Evolutionary conservation across 2,888 invertebrate species (phyloP).

Genomic region (Cephus pulcher): DNA sequence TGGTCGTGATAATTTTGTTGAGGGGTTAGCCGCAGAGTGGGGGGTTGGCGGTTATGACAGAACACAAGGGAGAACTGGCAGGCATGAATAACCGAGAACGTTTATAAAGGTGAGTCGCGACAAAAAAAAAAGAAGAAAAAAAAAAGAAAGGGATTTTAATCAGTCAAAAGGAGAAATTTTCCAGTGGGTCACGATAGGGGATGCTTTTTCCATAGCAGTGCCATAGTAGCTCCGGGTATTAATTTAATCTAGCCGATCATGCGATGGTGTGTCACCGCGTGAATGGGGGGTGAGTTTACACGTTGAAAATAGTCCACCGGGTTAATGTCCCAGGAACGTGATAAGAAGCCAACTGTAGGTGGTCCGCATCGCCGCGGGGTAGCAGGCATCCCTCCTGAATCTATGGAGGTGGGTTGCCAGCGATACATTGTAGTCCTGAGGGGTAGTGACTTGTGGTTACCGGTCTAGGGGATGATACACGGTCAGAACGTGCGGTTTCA

Average conservation of each 20-base stretch:
- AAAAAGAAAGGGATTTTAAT: background rate
- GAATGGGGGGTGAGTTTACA: conserved; percentile 1
- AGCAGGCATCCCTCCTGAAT: conserved; percentile 5
- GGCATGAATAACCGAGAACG: background rate
- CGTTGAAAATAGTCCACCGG: conserved; percentile 3
- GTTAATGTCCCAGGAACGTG: conserved; percentile 10
- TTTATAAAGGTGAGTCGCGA: background rate
- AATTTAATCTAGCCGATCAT: conserved; percentile 4
- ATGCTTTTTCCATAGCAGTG: background rate
- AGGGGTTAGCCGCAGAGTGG: background rate
- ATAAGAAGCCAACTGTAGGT: conserved; percentile 10
- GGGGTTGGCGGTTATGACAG: background rate
- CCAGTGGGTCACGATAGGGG: background rate
- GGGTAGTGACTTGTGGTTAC: conserved; percentile 57
- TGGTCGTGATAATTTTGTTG: no score
- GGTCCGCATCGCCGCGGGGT: background rate
- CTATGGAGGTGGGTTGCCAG: conserved; percentile 8
- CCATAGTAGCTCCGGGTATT: background rate
- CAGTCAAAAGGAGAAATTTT: background rate
- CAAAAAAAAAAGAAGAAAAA: background rate
- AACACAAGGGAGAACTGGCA: background rate
- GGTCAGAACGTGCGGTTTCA: conserved; percentile 45
- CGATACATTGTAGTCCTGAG: conserved; percentile 48
- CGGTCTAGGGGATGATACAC: conserved; percentile 54
- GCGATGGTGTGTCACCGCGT: background rate